Base-by-base conservation (phyloP, 2,797 vertebrate species). In the Pseudopleuronectes americanus region DNA sequence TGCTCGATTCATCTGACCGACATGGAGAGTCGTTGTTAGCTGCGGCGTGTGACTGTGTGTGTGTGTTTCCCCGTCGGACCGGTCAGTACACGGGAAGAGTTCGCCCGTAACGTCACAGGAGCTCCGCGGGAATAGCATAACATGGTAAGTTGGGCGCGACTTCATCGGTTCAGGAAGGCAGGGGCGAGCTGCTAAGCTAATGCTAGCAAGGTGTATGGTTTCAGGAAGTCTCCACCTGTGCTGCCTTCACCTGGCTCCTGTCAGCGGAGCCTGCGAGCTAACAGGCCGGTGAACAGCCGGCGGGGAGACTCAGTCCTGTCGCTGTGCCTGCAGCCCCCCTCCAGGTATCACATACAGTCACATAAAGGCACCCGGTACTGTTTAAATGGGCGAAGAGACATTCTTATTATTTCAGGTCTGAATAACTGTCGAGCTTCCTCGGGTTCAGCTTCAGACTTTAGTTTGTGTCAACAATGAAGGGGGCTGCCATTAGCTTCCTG, bases 211-310 rank as follows among this genome's bases (percentile, higher is more conserved):
- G 90, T 90, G 87, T 89, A 71, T 23, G 53, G 6, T 73, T 84
- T 64, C 89, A 90, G 90, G 92, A 93, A 92, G 90, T 85, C 65
- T 41, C 21, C 75, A 88, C 87, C 88, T 90, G 82, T 70, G 55
- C 43, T 0, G 68, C 47, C 56, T 71, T 38, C 33, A 87, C 87
- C 85, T 90, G 87, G 60, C 49, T 48, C 6, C 23, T 68, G 66
- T 65, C 52, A 57, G 53, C 38, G 0, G 52, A 58, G 64, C 68
- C n/a, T 24, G 24, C 6, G 8, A 57, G 80, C 66, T 68, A 83
- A 64, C 62, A 77, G 84, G 73, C 79, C 77, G 8, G 3, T 1
- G 12, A 1, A n/a, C 45, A 48, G 6, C 17, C 3, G 17, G 8
- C 41, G 4, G 16, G 1, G 14, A 7, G 41, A 43, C 41, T 5